A percentile compares a stretch with the other conserved stretches of the same genome.
Evolutionary conservation across 2,888 invertebrate species (phyloP).

Genomic region (Rhorus exstirpatorius): DNA sequence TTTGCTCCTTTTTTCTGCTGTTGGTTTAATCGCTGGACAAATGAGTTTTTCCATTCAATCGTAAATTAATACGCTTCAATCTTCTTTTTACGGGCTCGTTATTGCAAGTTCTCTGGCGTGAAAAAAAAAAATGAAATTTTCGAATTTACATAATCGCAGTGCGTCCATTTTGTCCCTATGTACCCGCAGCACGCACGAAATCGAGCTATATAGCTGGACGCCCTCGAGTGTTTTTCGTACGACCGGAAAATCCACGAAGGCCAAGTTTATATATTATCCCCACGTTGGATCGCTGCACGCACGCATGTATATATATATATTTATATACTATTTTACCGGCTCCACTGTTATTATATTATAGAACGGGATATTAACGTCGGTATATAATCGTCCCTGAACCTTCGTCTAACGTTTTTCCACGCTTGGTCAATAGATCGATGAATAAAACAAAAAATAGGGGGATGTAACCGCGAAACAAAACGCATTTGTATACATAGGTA

Average conservation of each 20-base stretch:
- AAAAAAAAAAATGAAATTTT: not conserved
- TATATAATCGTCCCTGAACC: slow-evolving; percentile 62
- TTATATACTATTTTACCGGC: slow-evolving; percentile 8
- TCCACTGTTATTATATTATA: slow-evolving; percentile 44
- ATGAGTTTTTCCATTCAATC: not conserved
- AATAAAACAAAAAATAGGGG: slow-evolving; percentile 58
- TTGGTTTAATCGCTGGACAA: slow-evolving; percentile 1
- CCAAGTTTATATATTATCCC: slow-evolving; percentile 39
- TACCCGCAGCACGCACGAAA: slow-evolving; percentile 34
- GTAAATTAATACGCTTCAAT: not conserved
- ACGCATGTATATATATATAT: slow-evolving; percentile 17
- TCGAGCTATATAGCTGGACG: slow-evolving; percentile 33
- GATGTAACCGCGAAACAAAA: slow-evolving; percentile 55
- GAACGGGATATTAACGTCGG: slow-evolving; percentile 34
- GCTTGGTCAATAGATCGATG: slow-evolving; percentile 53
- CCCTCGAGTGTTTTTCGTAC: slow-evolving; percentile 58
- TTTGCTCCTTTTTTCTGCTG: slow-evolving; percentile 2
- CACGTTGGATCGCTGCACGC: slow-evolving; percentile 29
- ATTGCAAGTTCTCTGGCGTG: too few species aligned
- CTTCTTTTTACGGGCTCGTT: too few species aligned
- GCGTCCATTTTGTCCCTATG: not conserved
- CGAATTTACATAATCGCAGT: not conserved
- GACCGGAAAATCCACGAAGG: slow-evolving; percentile 61
- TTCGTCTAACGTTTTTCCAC: slow-evolving; percentile 49
- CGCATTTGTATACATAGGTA: not conserved